Evolutionary conservation across 1,140 invertebrate genomes (phyloP).

Genomic region (Ceratosolen fusciceps): DNA sequence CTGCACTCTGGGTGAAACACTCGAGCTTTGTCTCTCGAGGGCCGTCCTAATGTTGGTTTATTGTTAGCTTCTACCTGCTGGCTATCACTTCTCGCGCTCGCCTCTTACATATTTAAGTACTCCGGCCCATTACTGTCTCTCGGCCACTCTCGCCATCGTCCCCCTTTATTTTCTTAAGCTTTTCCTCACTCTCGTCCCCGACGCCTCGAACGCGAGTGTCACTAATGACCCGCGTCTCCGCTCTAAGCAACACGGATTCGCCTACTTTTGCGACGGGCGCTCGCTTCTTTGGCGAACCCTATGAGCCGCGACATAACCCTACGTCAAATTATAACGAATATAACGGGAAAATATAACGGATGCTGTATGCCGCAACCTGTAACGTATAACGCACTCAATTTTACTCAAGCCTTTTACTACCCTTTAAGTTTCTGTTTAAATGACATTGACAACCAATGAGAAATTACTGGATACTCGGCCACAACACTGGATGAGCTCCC

Average conservation of each 20-base stretch:
- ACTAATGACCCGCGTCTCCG: neutral
- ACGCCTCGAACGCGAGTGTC: neutral
- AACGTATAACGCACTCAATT: too few relatives aligned
- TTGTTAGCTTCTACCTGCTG: constrained; percentile 70
- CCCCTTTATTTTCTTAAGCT: neutral
- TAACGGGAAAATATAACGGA: too few relatives aligned
- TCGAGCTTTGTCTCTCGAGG: constrained; percentile 63
- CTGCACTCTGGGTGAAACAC: constrained; percentile 60
- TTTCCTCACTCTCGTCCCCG: neutral
- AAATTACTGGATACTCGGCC: too few relatives aligned
- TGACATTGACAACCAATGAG: too few relatives aligned
- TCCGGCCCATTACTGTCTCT: constrained; percentile 58
- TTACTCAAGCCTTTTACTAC: too few relatives aligned
- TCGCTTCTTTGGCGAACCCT: neutral
- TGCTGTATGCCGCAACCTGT: too few relatives aligned
- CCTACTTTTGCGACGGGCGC: neutral
- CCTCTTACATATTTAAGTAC: constrained; percentile 64
- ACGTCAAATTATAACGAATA: too few relatives aligned
- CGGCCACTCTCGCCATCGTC: neutral
- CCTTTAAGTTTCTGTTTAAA: too few relatives aligned
- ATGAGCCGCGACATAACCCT: too few relatives aligned
- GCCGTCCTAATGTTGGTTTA: constrained; percentile 68
- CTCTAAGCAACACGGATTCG: neutral
- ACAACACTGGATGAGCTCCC: too few relatives aligned
- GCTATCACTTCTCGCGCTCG: constrained; percentile 38